These are phyloP conservation scores for Cotesia chilonis DNA, from an alignment of 1,140 invertebrate genomes.

Conservation along the genomic window DNA sequence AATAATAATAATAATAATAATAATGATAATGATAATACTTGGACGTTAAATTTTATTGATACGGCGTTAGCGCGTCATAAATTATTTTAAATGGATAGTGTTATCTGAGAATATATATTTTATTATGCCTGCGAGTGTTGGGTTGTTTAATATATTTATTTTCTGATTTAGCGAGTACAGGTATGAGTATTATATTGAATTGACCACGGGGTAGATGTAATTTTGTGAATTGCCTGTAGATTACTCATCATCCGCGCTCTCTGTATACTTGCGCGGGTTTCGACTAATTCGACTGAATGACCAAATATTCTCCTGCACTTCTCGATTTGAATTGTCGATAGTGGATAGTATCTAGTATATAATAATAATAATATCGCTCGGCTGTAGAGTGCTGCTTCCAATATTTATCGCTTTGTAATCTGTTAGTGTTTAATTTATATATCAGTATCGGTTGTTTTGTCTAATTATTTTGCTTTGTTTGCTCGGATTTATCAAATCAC, in stretches of 20 bases:
- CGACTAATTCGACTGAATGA: slow-evolving; percentile 23
- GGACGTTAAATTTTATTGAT: neutral
- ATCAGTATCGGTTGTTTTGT: neutral
- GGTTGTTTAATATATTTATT: slow-evolving; percentile 17
- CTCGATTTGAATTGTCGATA: neutral
- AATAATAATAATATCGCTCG: too few species aligned
- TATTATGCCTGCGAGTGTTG: slow-evolving; percentile 5
- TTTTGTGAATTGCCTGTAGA: slow-evolving; percentile 15
- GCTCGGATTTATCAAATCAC: too few species aligned
- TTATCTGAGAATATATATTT: too few species aligned
- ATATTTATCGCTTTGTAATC: slow-evolving; percentile 9
- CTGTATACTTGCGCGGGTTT: neutral
- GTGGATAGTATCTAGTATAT: too few species aligned
- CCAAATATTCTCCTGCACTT: slow-evolving; percentile 14
- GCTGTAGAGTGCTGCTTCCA: neutral
- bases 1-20: too few species aligned
- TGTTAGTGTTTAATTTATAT: slow-evolving; percentile 9
- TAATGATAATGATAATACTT: too few species aligned
- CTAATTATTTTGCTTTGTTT: too few species aligned
- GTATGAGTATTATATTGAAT: slow-evolving; percentile 19
- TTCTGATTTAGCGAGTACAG: slow-evolving; percentile 5
- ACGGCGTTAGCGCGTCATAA: neutral
- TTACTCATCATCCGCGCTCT: slow-evolving; percentile 17
- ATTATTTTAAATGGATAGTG: slow-evolving; percentile 15
- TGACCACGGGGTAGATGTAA: slow-evolving; percentile 23